Evolutionary conservation across 1,140 invertebrate species (phyloP).

Genomic region (Nautilus pompilius): DNA sequence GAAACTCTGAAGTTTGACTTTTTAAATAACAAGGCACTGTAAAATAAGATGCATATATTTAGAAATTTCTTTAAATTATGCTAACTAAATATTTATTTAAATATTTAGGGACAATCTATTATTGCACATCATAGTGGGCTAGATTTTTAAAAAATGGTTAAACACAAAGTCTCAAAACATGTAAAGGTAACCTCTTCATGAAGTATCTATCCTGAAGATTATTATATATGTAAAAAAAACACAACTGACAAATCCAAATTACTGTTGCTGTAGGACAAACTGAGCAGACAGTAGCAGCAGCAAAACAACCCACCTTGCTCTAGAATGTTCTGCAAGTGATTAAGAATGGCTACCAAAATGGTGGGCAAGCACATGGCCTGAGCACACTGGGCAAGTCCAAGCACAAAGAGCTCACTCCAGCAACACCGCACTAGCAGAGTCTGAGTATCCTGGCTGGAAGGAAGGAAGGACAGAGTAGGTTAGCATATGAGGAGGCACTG

Average conservation of each 20-base stretch:
- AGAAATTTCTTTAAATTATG: too few species aligned
- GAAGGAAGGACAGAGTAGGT: slow-evolving; percentile 23
- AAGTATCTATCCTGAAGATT: not conserved
- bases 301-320: slow-evolving; percentile 51
- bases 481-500: too few species aligned
- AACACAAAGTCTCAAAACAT: too few species aligned
- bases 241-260: not conserved
- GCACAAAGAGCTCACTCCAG: slow-evolving; percentile 90
- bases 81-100: too few species aligned
- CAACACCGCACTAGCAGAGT: slow-evolving; percentile 76
- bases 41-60: too few species aligned
- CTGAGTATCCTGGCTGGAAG: slow-evolving; percentile 77
- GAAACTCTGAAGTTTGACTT: too few species aligned
- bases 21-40: too few species aligned
- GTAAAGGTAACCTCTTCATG: too few species aligned
- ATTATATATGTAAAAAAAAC: not conserved
- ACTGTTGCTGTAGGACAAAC: too few species aligned
- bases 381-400: slow-evolving; percentile 87
- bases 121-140: too few species aligned
- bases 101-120: too few species aligned
- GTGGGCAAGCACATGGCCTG: slow-evolving; percentile 74
- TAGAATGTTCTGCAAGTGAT: slow-evolving; percentile 60
- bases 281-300: not conserved
- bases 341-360: slow-evolving; percentile 78
- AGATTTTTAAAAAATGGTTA: too few species aligned